Evolutionary conservation across 2,888 invertebrate species (phyloP), one percentile per base, ranked within the genome.

Genomic region (Ganaspis brasiliensis): DNA sequence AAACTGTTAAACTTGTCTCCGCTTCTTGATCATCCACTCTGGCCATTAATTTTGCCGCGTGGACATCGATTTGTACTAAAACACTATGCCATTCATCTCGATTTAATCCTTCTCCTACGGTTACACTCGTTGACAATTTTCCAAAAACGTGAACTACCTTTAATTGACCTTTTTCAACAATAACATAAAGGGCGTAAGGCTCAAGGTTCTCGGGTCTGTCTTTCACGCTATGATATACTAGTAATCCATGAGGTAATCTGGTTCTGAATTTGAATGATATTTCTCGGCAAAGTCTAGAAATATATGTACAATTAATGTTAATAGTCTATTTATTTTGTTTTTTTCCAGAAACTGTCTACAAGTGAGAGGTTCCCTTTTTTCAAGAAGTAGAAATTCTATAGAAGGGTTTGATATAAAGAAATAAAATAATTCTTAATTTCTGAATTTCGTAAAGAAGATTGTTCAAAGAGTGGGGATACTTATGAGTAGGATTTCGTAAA

Each of bases 91-190:
- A 98, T 87, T 96, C 95, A 88, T 98, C 97, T 84, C 96, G 94
- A 91, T 98, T 98, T 75, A 98, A 92, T 2, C 97, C 97, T 92
- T 97, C 94, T 49, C 97, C 97, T 4, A 98, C 97, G 0, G 96
- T 97, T 56, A 97, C 88, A n/a, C 94, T 94, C 0, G 97, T 97
- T 73, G 97, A 94, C 89, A 96, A 96, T 90, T 97, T 97, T 3
- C 97, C 97, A 89, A 97, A 97, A 31, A 97, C 97, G 90, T 98
- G 97, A 9, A 97, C 97, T 75, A 98, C 97, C 93, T 97, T 97
- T 19, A 98, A 92, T 92, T 97, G 97, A 19, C 97, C 98, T 89
- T 97, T 97, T 90, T 97, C 97, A 24, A 98, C 96, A 87, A 97
- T 97, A 49, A 98, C 96, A 90, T 98, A 98, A 21, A 98, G 92